Conservation (phyloP, 2,113 vertebrate genomes). For the Nanger granti region DNA sequence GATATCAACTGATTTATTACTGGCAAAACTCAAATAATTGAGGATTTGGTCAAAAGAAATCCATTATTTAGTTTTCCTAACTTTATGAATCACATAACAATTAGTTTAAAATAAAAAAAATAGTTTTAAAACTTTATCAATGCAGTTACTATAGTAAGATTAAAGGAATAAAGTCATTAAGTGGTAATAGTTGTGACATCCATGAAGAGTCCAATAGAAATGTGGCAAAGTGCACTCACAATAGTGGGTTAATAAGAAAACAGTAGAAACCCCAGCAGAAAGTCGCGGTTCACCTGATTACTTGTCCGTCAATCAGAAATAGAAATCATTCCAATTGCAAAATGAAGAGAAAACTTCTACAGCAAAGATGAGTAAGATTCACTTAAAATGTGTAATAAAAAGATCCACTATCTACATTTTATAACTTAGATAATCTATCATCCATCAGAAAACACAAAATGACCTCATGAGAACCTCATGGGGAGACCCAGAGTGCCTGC, state of each 20-base stretch:
- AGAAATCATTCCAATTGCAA: not conserved
- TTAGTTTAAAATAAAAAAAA: not conserved
- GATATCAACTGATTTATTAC: not conserved
- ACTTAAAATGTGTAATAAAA: not conserved
- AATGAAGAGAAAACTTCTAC: not conserved
- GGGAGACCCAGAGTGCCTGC: not conserved
- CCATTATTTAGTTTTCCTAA: not conserved
- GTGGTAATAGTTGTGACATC: not conserved
- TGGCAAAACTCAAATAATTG: not conserved
- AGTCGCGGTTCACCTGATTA: not conserved
- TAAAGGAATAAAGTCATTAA: not conserved
- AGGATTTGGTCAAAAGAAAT: not conserved
- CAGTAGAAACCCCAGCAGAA: not conserved
- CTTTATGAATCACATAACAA: not conserved
- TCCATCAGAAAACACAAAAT: constrained; percentile 11
- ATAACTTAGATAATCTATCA: not conserved
- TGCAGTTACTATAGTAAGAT: not conserved
- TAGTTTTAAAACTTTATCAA: not conserved
- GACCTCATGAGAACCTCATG: not conserved
- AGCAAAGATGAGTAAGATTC: not conserved
- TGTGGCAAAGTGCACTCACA: not conserved
- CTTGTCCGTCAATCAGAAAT: not conserved
- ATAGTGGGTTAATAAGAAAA: not conserved
- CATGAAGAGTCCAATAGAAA: not conserved
- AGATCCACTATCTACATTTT: not conserved